These are phyloP conservation scores for Aphelenchoides fujianensis DNA, from an alignment of 1,140 invertebrate genomes.

Conservation along the genomic window DNA sequence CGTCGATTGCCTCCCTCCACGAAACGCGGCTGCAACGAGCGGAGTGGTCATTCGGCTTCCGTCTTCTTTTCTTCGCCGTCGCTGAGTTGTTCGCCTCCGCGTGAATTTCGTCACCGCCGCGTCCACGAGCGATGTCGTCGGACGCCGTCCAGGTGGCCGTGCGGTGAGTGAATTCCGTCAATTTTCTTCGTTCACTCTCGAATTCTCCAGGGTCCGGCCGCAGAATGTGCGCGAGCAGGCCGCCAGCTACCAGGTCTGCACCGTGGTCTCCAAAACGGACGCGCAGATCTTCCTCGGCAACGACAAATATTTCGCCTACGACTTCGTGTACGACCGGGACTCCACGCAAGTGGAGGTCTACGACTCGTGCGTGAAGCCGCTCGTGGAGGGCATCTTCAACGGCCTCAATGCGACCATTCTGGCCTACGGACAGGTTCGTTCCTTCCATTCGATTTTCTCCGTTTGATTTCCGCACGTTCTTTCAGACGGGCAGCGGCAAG, in stretches of 20 bases:
- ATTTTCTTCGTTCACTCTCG: not conserved
- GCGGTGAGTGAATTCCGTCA: conserved; percentile 14
- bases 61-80: no score
- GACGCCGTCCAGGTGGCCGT: conserved; percentile 22
- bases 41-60: no score
- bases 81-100: no score
- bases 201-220: conserved; percentile 77
- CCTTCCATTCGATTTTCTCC: no score
- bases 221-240: conserved; percentile 86
- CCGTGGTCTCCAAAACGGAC: conserved; percentile 71
- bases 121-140: not conserved
- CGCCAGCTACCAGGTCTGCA: conserved; percentile 89
- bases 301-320: conserved; percentile 83
- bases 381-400: conserved; percentile 69
- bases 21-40: not conserved
- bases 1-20: not conserved
- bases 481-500: conserved; percentile 87
- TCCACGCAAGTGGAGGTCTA: conserved; percentile 75
- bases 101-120: no score
- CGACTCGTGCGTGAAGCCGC: conserved; percentile 71
- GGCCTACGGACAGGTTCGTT: conserved; percentile 66
- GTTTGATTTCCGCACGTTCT: not conserved
- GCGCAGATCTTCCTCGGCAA: conserved; percentile 88
- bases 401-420: conserved; percentile 67
- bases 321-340: conserved; percentile 75